Conservation (phyloP, 92 coral and sea anemone species). For the Anthopleura xanthogrammica region DNA sequence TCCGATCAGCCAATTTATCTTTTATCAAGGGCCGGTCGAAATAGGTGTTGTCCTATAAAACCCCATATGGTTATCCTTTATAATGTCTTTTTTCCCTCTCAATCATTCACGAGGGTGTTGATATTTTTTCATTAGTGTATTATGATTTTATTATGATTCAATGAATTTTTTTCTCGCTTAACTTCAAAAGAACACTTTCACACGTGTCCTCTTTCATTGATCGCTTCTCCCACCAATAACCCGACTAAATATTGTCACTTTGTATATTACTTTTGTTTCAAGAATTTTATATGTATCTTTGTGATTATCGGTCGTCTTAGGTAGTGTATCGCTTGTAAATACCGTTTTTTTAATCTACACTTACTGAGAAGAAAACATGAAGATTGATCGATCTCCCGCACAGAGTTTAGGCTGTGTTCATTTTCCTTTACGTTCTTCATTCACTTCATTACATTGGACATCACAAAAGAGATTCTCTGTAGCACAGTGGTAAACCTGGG, state of each 20-base stretch:
- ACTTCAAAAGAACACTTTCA: slow-evolving; percentile 6
- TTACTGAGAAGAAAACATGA: neutral
- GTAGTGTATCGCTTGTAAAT: neutral
- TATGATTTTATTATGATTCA: slow-evolving; percentile 1
- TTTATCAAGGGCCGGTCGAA: neutral
- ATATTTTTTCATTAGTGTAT: slow-evolving; percentile 5
- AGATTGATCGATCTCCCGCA: neutral
- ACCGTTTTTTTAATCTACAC: neutral
- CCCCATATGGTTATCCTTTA: neutral
- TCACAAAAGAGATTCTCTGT: neutral
- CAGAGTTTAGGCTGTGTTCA: neutral
- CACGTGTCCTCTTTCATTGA: slow-evolving; percentile 22
- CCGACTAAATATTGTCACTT: neutral
- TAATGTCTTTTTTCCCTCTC: neutral
- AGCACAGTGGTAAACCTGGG: slow-evolving; percentile 7
- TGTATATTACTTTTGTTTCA: neutral
- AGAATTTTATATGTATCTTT: neutral
- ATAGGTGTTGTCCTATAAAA: neutral
- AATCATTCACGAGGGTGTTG: slow-evolving; percentile 1
- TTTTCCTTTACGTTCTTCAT: slow-evolving; percentile 6
- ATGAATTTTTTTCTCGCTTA: slow-evolving; percentile 1
- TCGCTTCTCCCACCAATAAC: slow-evolving; percentile 5
- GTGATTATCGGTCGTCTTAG: neutral
- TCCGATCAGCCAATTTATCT: neutral
- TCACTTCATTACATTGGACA: neutral